A percentile compares a stretch with the other conserved stretches of the same genome.
phyloP scores from a whole-genome alignment of 2,113 vertebrate genomes.

The Atlantisia rogersi region DNA sequence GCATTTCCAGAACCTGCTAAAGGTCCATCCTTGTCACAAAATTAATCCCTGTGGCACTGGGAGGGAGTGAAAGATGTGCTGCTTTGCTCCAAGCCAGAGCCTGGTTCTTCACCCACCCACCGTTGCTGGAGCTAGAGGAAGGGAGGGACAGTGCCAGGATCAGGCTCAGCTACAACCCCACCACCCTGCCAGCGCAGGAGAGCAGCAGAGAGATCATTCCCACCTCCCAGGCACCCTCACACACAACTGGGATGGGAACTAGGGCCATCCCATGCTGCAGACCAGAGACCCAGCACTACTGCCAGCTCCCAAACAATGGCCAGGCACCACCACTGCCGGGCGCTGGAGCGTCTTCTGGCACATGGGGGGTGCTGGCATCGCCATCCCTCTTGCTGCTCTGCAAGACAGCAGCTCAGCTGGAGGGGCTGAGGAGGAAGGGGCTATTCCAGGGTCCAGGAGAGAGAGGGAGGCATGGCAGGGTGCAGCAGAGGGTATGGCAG shows the following conservation, averaged over 20 bases:
- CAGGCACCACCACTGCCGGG: background rate
- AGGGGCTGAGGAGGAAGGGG: background rate
- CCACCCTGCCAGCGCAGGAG: rapidly evolving
- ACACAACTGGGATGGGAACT: background rate
- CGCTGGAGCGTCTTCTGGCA: background rate
- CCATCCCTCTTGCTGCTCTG: background rate
- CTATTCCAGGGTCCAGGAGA: background rate
- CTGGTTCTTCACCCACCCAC: background rate
- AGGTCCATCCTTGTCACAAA: background rate
- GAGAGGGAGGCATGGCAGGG: background rate
- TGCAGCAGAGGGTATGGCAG: background rate
- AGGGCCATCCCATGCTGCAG: background rate
- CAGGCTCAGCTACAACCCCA: background rate
- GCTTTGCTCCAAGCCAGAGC: background rate
- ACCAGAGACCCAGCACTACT: rapidly evolving
- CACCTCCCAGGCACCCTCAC: rapidly evolving
- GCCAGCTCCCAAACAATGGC: background rate
- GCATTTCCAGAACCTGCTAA: background rate
- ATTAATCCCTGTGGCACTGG: background rate
- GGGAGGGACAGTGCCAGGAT: background rate
- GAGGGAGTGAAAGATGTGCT: background rate
- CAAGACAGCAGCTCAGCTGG: rapidly evolving
- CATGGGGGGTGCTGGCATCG: background rate
- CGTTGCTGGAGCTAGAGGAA: background rate
- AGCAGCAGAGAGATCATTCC: background rate